Percentiles rank a stretch among this genome's conserved stretches.
phyloP scores from a whole-genome alignment of 2,888 invertebrate genomes.

The Merodon equestris region DNA sequence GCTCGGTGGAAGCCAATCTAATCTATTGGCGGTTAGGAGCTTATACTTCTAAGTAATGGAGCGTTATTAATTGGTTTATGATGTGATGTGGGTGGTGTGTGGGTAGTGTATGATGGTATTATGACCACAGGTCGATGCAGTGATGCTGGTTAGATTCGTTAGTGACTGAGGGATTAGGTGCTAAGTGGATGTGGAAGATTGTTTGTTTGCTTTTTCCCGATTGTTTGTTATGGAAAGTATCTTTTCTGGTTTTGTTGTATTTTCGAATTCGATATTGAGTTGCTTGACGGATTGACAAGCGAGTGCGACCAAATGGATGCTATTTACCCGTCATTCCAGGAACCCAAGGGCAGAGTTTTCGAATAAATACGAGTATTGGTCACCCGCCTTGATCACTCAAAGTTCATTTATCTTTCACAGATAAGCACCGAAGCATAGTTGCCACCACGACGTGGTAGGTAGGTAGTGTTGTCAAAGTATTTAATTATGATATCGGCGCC shows the following conservation, averaged over 20 bases:
- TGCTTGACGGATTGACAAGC: too few species aligned
- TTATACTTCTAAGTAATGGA: conserved; percentile 53
- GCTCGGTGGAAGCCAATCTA: neutral
- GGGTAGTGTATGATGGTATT: too few species aligned
- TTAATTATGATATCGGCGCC: conserved; percentile 45
- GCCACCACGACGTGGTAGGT: conserved; percentile 10
- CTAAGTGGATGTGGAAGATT: conserved; percentile 32
- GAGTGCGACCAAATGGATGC: too few species aligned
- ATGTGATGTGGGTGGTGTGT: neutral
- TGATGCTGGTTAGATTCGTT: neutral
- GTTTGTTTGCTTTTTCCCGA: conserved; percentile 32
- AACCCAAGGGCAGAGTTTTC: too few species aligned
- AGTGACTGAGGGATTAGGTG: conserved; percentile 22
- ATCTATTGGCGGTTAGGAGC: conserved; percentile 24
- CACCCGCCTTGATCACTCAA: too few species aligned
- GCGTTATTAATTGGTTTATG: conserved; percentile 50
- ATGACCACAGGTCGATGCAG: neutral
- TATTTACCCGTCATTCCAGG: too few species aligned
- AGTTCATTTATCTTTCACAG: too few species aligned
- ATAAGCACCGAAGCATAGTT: too few species aligned
- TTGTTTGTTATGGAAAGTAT: conserved; percentile 35
- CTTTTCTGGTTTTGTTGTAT: conserved; percentile 19
- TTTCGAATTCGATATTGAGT: conserved; percentile 6
- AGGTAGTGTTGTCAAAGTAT: conserved; percentile 51
- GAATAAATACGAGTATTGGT: too few species aligned